Base-by-base conservation (phyloP, 2,113 vertebrate genomes). In the Caranx melampygus region DNA sequence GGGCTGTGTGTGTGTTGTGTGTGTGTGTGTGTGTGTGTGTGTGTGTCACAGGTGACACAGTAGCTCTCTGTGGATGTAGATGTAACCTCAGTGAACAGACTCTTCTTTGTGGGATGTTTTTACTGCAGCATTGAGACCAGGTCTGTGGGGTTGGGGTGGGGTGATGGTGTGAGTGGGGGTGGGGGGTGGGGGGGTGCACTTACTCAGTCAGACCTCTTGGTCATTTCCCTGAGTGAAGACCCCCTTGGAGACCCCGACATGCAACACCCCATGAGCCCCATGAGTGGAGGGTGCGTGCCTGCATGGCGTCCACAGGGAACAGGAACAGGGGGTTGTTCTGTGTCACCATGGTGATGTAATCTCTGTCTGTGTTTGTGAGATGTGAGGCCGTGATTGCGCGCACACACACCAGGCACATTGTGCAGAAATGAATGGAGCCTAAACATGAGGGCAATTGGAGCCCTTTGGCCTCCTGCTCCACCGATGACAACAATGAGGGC, bases 331-430 rank as follows among this genome's bases (percentile, higher is more conserved):
- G 68, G 61, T 45, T 68, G 72, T 34, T 71, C 64, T 83, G 81
- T 90, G 74, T 80, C 58, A 80, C 66, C 33, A 57, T 42, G 69
- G 69, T 85, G 86, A 87, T 87, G 86, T 88, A 72, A 86, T 89
- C 72, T 82, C 75, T 79, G 71, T 79, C 33, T 87, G 85, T 71
- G 66, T 88, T 89, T 71, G 40, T 72, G 35, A 86, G 59, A 71
- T 80, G 75, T 76, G 68, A 72, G 75, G 60, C 26, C 60, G 74
- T 72, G 57, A 81, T 75, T 75, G 51, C 80, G 37, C 31, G 67
- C 75, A 89, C 73, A 65, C 45, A 89, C 73, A 65, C 45, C 40
- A 42, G 40, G 7, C 40, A 2, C 40, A 42, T 42, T 42, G 40
- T 42, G 40, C 11, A 9, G 40, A 42, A 10, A 10, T 42, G 40